Conservation (phyloP, 1,140 invertebrate genomes). For the Drepana arcuata region DNA sequence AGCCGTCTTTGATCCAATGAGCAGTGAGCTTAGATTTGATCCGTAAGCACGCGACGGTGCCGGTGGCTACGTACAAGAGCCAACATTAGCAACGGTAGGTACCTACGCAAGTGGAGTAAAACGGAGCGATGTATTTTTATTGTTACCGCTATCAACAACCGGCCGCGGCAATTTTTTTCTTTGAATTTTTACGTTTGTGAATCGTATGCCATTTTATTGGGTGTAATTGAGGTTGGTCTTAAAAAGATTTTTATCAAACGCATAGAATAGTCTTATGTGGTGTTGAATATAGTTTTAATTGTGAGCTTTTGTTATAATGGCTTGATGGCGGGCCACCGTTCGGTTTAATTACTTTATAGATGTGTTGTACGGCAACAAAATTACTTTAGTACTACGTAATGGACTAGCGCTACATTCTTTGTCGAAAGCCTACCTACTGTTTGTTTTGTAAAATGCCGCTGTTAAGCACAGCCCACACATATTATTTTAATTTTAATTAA, state of each 20-base stretch:
- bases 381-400: conserved; percentile 18
- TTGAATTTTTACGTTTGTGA: too few species aligned
- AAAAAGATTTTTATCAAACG: conserved; percentile 31
- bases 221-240: conserved; percentile 34
- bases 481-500: background rate
- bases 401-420: conserved; percentile 8
- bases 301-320: conserved; percentile 40
- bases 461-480: conserved; percentile 6
- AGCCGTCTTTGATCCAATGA: too few species aligned
- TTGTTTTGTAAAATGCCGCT: conserved; percentile 16
- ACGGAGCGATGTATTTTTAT: too few species aligned
- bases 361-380: conserved; percentile 23
- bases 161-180: too few species aligned
- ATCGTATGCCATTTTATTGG: conserved; percentile 32
- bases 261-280: conserved; percentile 31
- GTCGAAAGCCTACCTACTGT: conserved; percentile 10
- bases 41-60: too few species aligned
- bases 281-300: conserved; percentile 46
- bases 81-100: too few species aligned
- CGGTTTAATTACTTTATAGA: conserved; percentile 31
- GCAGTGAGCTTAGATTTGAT: too few species aligned
- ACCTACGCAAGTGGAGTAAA: too few species aligned
- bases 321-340: conserved; percentile 30
- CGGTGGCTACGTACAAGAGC: too few species aligned
- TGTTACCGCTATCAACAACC: conserved; percentile 6